These are phyloP conservation scores for Neolamprologus longior DNA, from an alignment of 2,113 vertebrate species.

Conservation along the genomic window DNA sequence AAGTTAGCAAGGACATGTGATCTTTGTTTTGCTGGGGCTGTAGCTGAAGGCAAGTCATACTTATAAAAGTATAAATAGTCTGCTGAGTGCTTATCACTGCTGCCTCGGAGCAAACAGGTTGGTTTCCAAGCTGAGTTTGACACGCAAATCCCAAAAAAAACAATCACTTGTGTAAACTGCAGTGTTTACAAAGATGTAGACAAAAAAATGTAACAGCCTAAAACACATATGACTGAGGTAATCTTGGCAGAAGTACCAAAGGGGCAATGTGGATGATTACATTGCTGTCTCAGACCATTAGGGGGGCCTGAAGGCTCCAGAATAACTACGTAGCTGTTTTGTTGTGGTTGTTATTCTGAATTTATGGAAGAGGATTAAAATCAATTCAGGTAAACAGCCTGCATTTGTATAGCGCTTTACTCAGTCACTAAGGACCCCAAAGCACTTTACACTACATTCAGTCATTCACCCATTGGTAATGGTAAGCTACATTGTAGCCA, in stretches of 20 bases:
- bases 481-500: fast-evolving
- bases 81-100: neutral
- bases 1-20: neutral
- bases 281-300: neutral
- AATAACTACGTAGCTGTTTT: neutral
- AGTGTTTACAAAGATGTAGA: neutral
- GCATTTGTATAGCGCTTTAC: too few relatives aligned
- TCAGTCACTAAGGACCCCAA: too few relatives aligned
- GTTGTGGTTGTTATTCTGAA: neutral
- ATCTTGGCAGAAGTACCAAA: neutral
- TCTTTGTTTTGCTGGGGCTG: neutral
- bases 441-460: too few relatives aligned
- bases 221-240: neutral
- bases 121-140: neutral
- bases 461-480: too few relatives aligned
- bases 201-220: neutral
- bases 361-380: neutral
- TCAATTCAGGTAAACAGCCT: neutral
- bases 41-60: neutral
- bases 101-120: neutral
- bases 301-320: neutral
- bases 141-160: neutral
- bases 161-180: neutral
- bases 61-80: neutral
- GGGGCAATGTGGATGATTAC: neutral